Evolutionary conservation across 2,888 invertebrate genomes (phyloP).

Genomic region (Cosmorhoe ocellata): DNA sequence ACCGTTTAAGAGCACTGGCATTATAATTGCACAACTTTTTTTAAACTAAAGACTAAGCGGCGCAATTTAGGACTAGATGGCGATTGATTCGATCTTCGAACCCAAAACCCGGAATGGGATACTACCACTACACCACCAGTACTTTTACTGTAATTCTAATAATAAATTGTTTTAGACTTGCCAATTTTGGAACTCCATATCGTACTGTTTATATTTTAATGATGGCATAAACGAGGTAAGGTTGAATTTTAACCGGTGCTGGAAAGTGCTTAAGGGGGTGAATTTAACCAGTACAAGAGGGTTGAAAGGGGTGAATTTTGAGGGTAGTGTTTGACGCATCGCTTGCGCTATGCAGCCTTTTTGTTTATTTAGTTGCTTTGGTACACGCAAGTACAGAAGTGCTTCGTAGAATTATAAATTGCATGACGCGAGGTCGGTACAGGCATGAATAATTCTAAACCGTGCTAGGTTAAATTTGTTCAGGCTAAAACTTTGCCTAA

Average conservation of each 20-base stretch:
- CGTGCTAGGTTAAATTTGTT: neutral
- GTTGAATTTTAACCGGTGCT: slow-evolving; percentile 6
- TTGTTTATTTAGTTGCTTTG: slow-evolving; percentile 32
- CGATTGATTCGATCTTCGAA: no score
- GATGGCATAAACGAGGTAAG: neutral
- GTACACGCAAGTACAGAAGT: slow-evolving; percentile 15
- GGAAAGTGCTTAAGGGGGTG: slow-evolving; percentile 1
- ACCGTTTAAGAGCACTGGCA: no score
- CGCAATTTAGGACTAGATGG: no score
- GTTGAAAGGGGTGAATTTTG: slow-evolving; percentile 18
- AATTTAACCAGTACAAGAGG: neutral
- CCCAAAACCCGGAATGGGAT: no score
- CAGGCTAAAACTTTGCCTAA: no score
- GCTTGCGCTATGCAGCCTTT: slow-evolving; percentile 25
- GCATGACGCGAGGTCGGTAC: neutral
- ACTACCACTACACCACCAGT: no score
- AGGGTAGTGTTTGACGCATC: slow-evolving; percentile 26
- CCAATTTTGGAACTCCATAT: no score
- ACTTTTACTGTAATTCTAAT: no score
- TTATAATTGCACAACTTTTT: no score
- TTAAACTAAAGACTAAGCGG: no score
- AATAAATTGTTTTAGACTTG: no score
- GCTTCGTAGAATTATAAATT: slow-evolving; percentile 8
- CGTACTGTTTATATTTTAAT: no score
- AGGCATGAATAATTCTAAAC: slow-evolving; percentile 1